Base-by-base conservation (phyloP, 2,888 invertebrate species). In the Linnaemya tessellans region DNA sequence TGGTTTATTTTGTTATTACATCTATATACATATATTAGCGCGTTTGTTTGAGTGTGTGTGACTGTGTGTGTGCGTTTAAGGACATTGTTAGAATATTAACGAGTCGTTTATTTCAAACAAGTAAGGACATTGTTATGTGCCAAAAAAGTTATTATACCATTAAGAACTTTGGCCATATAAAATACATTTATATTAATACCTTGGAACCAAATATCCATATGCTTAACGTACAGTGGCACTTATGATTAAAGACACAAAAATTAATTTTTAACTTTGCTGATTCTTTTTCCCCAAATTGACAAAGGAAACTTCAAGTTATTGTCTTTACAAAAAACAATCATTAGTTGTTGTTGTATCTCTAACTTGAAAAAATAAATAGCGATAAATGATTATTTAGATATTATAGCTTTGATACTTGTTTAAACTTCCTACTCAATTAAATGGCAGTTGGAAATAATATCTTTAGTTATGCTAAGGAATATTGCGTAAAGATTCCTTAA, bases 101-200 rank as follows among this genome's bases (percentile, higher is more conserved):
- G 80, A 86, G 86, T 71, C 84, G 70, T 73, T 80, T 79, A 80
- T 84, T 81, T 79, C 56, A 65, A 71, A 84, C 64, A 75, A 75
- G 70, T 84, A 81, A 70, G 79, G 67, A 73, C 43, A 65, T 82
- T 75, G 70, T 73, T 65, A 62, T 80, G 67, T 77, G 79, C 25
- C 70, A 71, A 84, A 77, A 71, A 87, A 78, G 62, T 87, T 86
- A 87, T 86, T 82, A 86, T 80, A 64, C 84, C 84, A 87, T 88
- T 85, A 86, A 86, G 81, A 89, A 88, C 86, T 89, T 87, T 84
- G 84, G 86, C 88, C 88, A 87, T 71, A 68, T 65, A 71, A 65
- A 80, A 74, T 56, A 73, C 84, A 90, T 88, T 90, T 90, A 90
- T 90, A 90, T 91, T 77, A 84, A 80, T 84, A 84, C 80, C 73